Evolutionary conservation across 2,797 vertebrate species (phyloP).

Genomic region (Lacerta viridis): DNA sequence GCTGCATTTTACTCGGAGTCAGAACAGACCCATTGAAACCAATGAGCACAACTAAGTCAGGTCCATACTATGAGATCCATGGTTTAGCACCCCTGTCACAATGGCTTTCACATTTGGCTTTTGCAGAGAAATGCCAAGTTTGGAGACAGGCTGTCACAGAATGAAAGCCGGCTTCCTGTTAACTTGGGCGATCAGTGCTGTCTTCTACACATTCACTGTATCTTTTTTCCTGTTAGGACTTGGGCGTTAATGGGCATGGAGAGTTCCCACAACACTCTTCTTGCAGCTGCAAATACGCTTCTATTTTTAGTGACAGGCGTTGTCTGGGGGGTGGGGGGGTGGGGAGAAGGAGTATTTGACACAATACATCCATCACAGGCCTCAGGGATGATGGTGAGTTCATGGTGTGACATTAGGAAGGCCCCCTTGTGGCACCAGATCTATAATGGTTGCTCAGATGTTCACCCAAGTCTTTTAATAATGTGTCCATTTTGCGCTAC

Average conservation of each 20-base stretch:
- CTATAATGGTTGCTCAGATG: neutral
- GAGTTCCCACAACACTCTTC: too few species aligned
- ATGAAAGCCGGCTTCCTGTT: neutral
- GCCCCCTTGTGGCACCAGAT: too few species aligned
- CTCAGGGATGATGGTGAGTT: neutral
- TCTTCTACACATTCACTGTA: neutral
- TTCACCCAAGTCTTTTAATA: neutral
- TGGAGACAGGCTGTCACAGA: neutral
- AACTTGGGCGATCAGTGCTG: neutral
- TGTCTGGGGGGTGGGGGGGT: too few species aligned
- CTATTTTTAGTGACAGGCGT: neutral
- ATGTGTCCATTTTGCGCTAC: neutral
- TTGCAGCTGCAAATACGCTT: neutral
- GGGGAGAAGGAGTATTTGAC: neutral
- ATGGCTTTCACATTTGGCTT: neutral
- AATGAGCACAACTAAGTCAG: too few species aligned
- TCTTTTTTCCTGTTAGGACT: neutral
- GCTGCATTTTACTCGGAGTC: too few species aligned
- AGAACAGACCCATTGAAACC: too few species aligned
- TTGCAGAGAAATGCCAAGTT: neutral
- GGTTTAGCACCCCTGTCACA: neutral
- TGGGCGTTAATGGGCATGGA: neutral
- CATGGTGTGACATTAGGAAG: too few species aligned
- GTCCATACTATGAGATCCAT: neutral
- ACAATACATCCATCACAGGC: neutral